Evolutionary conservation across 2,888 invertebrate species (phyloP).

Genomic region (Smittia sp.): DNA sequence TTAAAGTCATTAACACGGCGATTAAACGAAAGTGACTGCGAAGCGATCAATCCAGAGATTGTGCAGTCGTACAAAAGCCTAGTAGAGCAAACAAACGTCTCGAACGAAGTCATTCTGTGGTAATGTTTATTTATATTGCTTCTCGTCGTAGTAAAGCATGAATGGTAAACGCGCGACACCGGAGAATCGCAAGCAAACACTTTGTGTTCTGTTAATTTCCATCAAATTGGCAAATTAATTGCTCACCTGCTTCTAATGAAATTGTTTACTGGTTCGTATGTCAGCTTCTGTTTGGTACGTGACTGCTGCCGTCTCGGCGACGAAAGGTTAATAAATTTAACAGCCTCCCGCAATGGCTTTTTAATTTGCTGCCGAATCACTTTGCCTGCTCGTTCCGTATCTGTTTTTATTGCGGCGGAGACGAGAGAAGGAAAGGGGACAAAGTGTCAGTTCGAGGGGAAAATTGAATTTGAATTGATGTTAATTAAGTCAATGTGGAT

Average conservation of each 20-base stretch:
- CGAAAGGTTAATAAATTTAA: slow-evolving; percentile 4
- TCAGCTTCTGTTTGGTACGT: neutral
- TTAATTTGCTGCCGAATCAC: slow-evolving; percentile 8
- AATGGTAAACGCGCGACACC: neutral
- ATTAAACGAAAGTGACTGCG: neutral
- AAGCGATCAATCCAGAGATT: neutral
- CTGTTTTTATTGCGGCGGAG: neutral
- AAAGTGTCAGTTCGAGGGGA: neutral
- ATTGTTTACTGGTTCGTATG: neutral
- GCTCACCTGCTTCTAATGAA: slow-evolving; percentile 15
- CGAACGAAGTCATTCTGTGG: neutral
- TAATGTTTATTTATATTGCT: slow-evolving; percentile 20
- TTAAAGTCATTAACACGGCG: neutral
- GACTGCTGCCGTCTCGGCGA: neutral
- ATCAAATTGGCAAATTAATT: slow-evolving; percentile 8
- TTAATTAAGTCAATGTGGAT: neutral
- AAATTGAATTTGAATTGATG: slow-evolving; percentile 1
- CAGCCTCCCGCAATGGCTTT: neutral
- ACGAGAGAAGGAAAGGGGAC: too few species aligned
- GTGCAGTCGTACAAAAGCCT: too few species aligned
- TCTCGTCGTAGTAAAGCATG: neutral
- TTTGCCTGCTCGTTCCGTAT: neutral
- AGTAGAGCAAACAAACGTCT: neutral
- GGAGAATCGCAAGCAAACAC: neutral
- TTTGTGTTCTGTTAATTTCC: neutral